Conservation (phyloP, 2,797 vertebrate genomes). For the Sebastolobus alascanus region DNA sequence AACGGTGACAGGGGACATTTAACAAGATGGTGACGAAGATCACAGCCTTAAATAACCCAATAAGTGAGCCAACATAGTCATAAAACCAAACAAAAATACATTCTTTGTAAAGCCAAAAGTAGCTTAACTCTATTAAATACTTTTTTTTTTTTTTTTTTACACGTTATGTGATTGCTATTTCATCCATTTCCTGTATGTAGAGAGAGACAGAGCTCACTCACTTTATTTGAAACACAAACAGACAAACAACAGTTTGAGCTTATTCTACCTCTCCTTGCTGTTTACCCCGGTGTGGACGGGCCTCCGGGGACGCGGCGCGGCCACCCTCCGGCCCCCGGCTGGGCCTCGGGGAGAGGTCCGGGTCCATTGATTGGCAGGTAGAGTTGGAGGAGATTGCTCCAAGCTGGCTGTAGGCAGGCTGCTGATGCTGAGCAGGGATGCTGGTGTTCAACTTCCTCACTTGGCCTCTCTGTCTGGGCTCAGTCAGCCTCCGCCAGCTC, state of each 20-base stretch:
- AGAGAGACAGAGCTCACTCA: neutral
- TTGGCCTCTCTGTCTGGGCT: conserved; percentile 69
- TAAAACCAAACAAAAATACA: neutral
- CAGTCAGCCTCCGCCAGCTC: conserved; percentile 45
- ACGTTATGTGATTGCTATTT: neutral
- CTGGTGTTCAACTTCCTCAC: conserved; percentile 62
- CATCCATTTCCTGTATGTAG: neutral
- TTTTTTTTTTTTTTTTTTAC: too few species aligned
- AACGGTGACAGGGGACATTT: conserved; percentile 14
- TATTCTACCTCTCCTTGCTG: conserved; percentile 28
- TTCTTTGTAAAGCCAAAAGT: neutral
- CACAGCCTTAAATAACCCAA: conserved; percentile 15
- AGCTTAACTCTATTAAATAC: neutral
- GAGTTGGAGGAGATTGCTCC: conserved; percentile 76
- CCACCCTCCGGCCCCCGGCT: conserved; percentile 48
- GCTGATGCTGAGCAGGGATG: conserved; percentile 78
- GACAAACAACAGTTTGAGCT: conserved; percentile 43
- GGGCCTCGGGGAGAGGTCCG: conserved; percentile 51
- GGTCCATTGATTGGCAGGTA: conserved; percentile 68
- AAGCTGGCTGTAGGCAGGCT: conserved; percentile 74
- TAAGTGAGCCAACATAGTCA: neutral
- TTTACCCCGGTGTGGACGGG: conserved; percentile 35
- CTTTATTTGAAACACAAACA: conserved; percentile 19
- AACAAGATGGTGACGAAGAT: conserved; percentile 7
- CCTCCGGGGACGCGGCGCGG: conserved; percentile 23